Evolutionary conservation across 2,888 invertebrate species (phyloP).

Genomic region (Megastigmus dorsalis): DNA sequence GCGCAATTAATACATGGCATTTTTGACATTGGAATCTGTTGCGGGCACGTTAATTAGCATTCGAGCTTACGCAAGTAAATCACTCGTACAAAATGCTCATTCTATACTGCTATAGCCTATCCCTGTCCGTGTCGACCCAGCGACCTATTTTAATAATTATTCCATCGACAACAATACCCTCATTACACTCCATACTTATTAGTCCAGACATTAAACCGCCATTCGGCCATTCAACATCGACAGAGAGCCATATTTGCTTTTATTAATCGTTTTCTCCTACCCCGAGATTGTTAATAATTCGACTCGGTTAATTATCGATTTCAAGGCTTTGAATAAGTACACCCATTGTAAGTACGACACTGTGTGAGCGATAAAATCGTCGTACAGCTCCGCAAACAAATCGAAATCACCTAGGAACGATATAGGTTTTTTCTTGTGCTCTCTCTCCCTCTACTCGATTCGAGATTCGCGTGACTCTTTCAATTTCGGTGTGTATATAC

Average conservation of each 20-base stretch:
- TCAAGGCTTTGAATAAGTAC: not conserved
- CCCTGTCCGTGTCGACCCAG: not conserved
- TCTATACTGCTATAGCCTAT: not conserved
- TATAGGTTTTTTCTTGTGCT: conserved; percentile 38
- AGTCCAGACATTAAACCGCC: conserved; percentile 16
- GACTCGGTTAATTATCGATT: conserved; percentile 6
- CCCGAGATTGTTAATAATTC: conserved; percentile 17
- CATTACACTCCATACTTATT: conserved; percentile 34
- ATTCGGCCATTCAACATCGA: conserved; percentile 20
- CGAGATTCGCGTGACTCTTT: conserved; percentile 50
- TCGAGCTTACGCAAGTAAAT: not conserved
- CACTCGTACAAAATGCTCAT: not conserved
- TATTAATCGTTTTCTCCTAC: not conserved
- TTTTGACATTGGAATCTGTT: no score
- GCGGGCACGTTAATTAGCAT: not conserved
- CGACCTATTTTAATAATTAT: conserved; percentile 71
- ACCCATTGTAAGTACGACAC: no score
- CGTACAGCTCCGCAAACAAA: no score
- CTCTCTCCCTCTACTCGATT: no score
- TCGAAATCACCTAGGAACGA: conserved; percentile 29
- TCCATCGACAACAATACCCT: conserved; percentile 63
- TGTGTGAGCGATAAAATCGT: no score
- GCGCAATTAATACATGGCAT: no score
- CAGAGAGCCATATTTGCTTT: not conserved
- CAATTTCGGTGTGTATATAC: conserved; percentile 8